Evolutionary conservation across 2,113 vertebrate species (phyloP).

Genomic region (Fregata magnificens): DNA sequence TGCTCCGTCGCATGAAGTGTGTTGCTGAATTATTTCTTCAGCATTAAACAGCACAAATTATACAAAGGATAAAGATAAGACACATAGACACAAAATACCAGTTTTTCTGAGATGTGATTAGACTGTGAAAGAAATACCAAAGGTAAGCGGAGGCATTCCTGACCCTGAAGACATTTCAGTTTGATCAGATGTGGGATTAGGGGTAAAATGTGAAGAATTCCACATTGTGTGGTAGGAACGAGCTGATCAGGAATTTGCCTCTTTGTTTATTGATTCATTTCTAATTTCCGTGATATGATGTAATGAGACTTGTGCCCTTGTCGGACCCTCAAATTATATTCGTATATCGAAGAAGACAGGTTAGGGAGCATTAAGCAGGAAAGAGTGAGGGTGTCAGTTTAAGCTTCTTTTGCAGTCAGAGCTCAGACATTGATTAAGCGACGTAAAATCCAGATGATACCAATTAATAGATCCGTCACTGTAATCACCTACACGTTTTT

Average conservation of each 20-base stretch:
- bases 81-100: not conserved
- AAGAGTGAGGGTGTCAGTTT: not conserved
- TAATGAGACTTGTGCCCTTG: not conserved
- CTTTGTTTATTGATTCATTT: constrained; percentile 19
- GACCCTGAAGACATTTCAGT: constrained; percentile 9
- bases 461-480: not conserved
- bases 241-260: not conserved
- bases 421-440: not conserved
- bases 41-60: not conserved
- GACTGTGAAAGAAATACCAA: not conserved
- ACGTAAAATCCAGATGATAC: constrained; percentile 3
- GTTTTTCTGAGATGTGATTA: not conserved
- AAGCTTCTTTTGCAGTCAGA: not conserved
- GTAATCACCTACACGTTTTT: not conserved
- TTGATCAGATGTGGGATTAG: constrained; percentile 31
- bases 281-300: not conserved
- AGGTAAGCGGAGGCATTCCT: not conserved
- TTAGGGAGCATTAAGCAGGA: not conserved
- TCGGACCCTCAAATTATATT: not conserved
- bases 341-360: accelerated
- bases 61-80: constrained; percentile 1
- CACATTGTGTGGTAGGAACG: not conserved
- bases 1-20: not conserved
- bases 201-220: constrained; percentile 42
- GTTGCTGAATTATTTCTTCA: constrained; percentile 19